Conservation (phyloP, 2,113 vertebrate genomes). For the Steatornis caripensis region DNA sequence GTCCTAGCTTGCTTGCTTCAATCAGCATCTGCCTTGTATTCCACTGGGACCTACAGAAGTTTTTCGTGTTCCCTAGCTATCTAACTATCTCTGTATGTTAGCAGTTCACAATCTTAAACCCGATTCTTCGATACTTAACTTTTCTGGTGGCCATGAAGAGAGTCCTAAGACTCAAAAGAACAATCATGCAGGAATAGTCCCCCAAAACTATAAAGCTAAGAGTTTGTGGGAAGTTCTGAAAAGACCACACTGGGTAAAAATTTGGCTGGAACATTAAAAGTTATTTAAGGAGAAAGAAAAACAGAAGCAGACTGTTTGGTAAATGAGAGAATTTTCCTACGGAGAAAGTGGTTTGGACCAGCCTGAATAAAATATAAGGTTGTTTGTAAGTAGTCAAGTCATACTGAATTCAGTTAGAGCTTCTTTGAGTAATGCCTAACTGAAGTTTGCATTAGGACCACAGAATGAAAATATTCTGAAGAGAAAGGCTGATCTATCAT, state of each 20-base stretch:
- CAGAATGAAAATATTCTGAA: background rate
- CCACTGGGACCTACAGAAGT: background rate
- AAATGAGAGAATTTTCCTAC: background rate
- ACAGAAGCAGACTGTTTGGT: background rate
- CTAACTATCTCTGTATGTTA: background rate
- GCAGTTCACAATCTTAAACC: background rate
- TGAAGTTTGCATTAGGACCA: background rate
- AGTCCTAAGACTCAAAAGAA: background rate
- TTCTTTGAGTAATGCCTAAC: background rate
- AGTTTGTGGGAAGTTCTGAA: background rate
- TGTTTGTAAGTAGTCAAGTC: background rate
- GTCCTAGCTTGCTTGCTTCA: background rate
- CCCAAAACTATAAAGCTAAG: background rate
- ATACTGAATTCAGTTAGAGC: background rate
- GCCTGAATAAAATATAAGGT: background rate
- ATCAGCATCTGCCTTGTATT: background rate
- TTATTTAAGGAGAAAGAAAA: constrained; percentile 11
- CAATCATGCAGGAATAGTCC: background rate
- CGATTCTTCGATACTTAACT: background rate
- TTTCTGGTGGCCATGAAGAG: background rate
- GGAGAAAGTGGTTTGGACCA: background rate
- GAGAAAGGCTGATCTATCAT: background rate
- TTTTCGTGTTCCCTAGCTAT: background rate
- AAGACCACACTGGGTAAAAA: background rate
- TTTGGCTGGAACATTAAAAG: background rate